A percentile compares a stretch with the other conserved stretches of the same genome.
Evolutionary conservation across 2,113 vertebrate species (phyloP).

Genomic region (Pangasianodon gigas): DNA sequence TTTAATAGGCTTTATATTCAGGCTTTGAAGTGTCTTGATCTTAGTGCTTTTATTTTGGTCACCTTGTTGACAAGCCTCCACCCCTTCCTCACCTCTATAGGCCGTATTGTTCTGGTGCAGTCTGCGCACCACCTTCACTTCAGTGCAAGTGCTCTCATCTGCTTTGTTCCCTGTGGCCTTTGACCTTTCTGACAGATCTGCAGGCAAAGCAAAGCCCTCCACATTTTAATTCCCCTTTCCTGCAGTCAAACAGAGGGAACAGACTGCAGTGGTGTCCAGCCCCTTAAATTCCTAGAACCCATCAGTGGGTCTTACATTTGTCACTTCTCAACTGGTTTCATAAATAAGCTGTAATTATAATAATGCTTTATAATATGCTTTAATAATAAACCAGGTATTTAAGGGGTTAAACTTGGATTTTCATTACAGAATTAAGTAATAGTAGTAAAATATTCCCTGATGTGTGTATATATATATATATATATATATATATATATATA

Average conservation of each 20-base stretch:
- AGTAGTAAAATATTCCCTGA: background rate
- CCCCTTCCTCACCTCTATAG: constrained; percentile 37
- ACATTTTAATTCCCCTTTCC: constrained; percentile 43
- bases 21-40: constrained; percentile 49
- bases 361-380: background rate
- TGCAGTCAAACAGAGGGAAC: constrained; percentile 31
- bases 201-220: constrained; percentile 54
- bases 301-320: background rate
- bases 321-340: background rate
- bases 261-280: background rate
- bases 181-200: constrained; percentile 60
- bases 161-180: constrained; percentile 68
- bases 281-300: background rate
- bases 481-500: background rate
- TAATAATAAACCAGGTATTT: too few relatives aligned
- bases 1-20: constrained; percentile 51
- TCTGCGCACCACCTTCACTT: constrained; percentile 50
- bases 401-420: background rate
- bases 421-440: background rate
- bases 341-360: background rate
- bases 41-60: constrained; percentile 51
- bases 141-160: constrained; percentile 62
- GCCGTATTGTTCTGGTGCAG: constrained; percentile 56
- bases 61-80: constrained; percentile 47
- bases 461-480: background rate